Evolutionary conservation across 2,797 vertebrate genomes (phyloP), one percentile per base, ranked within the genome.

Genomic region (Alosa sapidissima): DNA sequence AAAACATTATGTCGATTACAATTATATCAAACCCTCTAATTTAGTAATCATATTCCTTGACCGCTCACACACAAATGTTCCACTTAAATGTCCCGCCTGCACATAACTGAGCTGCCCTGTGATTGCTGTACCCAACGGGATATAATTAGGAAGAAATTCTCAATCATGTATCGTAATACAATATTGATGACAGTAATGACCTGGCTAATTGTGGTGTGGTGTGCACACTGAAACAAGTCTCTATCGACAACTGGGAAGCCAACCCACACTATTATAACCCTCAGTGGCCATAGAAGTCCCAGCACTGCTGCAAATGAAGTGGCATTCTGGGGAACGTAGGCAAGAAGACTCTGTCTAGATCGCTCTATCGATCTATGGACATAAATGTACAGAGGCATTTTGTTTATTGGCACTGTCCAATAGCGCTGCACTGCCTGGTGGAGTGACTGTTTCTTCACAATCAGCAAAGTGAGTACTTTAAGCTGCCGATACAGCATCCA

Each of bases 401-500:
- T 8, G 36, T 47, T 78, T 78, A 21, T 19, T 78, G 72, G 36
- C 41, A 9, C 72, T 19, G 72, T 9, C 72, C 41, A 4, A 19
- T 8, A 75, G 72, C 36, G 45, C 36, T 7, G n/a, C 41, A 21
- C 14, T 45, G 36, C 19, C 36, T 45, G 13, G 54, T 55, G 54
- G 54, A 55, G 54, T 4, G 55, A 60, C 5, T 60, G 58, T 60
- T 47, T 78, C 41, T 41, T 21, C 72, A 78, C 72, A 41, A 45
- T 78, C 72, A 78, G 72, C 41, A 78, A 36, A 78, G 72, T 21
- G 19, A 78, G 72, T 21, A 19, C 72, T 78, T 78, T 47, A 47
- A 78, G 72, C 41, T 47, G 41, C 72, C 72, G 72, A 78, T 78
- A 78, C 72, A 78, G 72, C 72, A 47, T 45, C 36, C 41, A 10